A percentile compares a stretch with the other conserved stretches of the same genome.
Evolutionary conservation across 2,113 vertebrate species (phyloP).

Genomic region (Saccopteryx bilineata): DNA sequence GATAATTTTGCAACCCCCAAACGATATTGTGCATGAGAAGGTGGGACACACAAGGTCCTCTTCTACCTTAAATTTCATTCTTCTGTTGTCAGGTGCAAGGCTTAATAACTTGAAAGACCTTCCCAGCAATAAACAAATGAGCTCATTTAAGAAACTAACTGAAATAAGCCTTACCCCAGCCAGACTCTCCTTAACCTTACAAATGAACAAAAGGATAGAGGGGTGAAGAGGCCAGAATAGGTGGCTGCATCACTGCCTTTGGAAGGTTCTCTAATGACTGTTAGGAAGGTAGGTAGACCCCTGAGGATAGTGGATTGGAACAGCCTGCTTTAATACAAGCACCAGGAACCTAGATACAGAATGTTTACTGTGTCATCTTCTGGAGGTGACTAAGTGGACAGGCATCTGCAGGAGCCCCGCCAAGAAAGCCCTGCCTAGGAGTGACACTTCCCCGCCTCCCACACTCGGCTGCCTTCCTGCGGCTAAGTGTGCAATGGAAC

Average conservation of each 20-base stretch:
- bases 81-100: background rate
- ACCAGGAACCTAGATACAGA: background rate
- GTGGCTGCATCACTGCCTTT: background rate
- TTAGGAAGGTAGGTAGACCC: slow-evolving; percentile 42
- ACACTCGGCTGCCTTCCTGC: background rate
- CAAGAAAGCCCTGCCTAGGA: background rate
- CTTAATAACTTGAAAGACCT: background rate
- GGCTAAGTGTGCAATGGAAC: accelerated
- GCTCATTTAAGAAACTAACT: background rate
- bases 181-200: background rate
- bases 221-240: background rate
- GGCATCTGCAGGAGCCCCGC: background rate
- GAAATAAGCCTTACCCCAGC: background rate
- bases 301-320: background rate
- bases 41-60: background rate
- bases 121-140: background rate
- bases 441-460: background rate
- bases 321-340: slow-evolving; percentile 63
- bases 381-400: slow-evolving; percentile 60
- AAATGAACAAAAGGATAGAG: background rate
- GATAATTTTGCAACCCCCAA: background rate
- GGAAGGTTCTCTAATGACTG: background rate
- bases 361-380: slow-evolving; percentile 59
- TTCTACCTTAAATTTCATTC: background rate
- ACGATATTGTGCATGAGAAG: background rate